Percentiles rank a stretch among this genome's conserved stretches.
These are phyloP conservation scores for Copidosoma aretas DNA, from an alignment of 2,888 invertebrate species.

Conservation along the genomic window DNA sequence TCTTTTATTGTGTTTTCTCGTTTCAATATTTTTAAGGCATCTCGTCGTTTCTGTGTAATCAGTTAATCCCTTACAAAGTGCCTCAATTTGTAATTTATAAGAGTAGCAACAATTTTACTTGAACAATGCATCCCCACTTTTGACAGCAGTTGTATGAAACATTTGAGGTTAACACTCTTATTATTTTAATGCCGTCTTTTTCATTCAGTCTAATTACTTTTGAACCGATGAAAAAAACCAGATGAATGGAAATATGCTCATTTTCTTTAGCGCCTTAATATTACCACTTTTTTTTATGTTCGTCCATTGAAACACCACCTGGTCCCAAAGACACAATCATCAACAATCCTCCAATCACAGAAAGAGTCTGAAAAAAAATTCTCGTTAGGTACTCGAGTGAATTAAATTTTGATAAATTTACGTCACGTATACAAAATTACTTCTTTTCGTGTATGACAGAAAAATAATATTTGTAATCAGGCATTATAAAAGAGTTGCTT, in stretches of 20 bases:
- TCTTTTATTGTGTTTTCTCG: slow-evolving; percentile 28
- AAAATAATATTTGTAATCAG: not conserved
- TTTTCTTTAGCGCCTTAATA: slow-evolving; percentile 27
- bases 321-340: slow-evolving; percentile 99
- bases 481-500: not conserved
- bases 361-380: slow-evolving; percentile 90
- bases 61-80: slow-evolving; percentile 33
- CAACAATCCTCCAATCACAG: slow-evolving; percentile 96
- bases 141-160: slow-evolving; percentile 20
- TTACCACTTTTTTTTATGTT: slow-evolving; percentile 99
- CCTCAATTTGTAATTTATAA: slow-evolving; percentile 34
- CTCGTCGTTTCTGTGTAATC: slow-evolving; percentile 28
- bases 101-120: slow-evolving; percentile 29
- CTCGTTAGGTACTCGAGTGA: too few relatives aligned
- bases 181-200: slow-evolving; percentile 18
- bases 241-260: slow-evolving; percentile 32
- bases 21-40: slow-evolving; percentile 39
- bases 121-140: slow-evolving; percentile 26
- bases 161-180: slow-evolving; percentile 27
- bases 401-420: too few relatives aligned
- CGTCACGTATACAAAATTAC: too few relatives aligned
- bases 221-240: slow-evolving; percentile 25
- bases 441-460: too few relatives aligned
- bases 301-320: slow-evolving; percentile 99
- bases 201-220: slow-evolving; percentile 30